Conservation (phyloP, 2,888 invertebrate genomes). For the Diplazon laetatorius region DNA sequence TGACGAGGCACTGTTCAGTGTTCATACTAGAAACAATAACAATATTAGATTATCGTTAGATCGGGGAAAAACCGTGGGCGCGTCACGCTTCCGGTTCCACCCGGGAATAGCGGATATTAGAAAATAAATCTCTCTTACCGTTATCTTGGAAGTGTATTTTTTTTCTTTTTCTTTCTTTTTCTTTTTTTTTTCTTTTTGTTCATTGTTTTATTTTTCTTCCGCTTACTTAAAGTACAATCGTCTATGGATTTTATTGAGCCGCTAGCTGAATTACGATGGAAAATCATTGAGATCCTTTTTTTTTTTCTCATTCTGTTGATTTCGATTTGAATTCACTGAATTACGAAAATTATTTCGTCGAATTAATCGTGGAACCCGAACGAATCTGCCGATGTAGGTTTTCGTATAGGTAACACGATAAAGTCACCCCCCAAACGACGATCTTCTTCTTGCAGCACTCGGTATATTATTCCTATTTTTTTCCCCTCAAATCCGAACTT, state of each 20-base stretch:
- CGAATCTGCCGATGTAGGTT: constrained; percentile 28
- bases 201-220: constrained; percentile 49
- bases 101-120: constrained; percentile 72
- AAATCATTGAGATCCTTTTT: constrained; percentile 37
- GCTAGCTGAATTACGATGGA: constrained; percentile 52
- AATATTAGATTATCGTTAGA: constrained; percentile 74
- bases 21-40: constrained; percentile 80
- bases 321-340: constrained; percentile 25
- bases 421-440: constrained; percentile 46
- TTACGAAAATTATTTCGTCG: constrained; percentile 22
- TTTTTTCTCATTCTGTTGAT: constrained; percentile 11
- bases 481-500: too few species aligned
- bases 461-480: too few species aligned
- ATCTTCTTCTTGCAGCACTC: too few species aligned
- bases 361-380: constrained; percentile 30
- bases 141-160: constrained; percentile 68
- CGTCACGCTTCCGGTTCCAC: constrained; percentile 39
- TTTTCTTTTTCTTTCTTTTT: too few species aligned
- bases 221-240: constrained; percentile 64
- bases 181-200: neutral
- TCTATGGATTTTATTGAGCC: constrained; percentile 51
- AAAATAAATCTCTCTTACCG: constrained; percentile 76
- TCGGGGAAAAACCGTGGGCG: constrained; percentile 28
- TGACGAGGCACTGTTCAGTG: constrained; percentile 81
- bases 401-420: constrained; percentile 22